phyloP scores from a whole-genome alignment of 2,888 invertebrate species.

The Autographa pulchrina region DNA sequence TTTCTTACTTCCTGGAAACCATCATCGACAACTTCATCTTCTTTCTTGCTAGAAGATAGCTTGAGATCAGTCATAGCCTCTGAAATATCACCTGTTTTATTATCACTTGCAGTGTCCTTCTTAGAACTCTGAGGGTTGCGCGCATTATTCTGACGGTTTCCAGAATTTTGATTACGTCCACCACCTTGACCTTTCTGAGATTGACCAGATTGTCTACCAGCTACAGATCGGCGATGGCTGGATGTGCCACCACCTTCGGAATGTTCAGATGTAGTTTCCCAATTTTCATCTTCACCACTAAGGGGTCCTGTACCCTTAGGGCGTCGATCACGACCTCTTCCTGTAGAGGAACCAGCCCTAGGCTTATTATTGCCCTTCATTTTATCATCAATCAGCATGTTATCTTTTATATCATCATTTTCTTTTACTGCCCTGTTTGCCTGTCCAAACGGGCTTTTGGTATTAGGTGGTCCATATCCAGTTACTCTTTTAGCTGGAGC shows the following conservation, averaged over 20 bases:
- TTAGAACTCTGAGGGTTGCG: constrained; percentile 75
- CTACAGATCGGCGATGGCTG: constrained; percentile 74
- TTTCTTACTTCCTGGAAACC: constrained; percentile 96
- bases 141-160: constrained; percentile 76
- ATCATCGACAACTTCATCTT: constrained; percentile 90
- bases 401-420: constrained; percentile 80
- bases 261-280: constrained; percentile 96
- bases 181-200: constrained; percentile 75
- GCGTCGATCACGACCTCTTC: constrained; percentile 85
- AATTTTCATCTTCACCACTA: constrained; percentile 91
- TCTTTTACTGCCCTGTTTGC: constrained; percentile 81
- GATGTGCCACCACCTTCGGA: constrained; percentile 89
- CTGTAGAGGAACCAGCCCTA: constrained; percentile 91
- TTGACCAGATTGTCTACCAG: constrained; percentile 72
- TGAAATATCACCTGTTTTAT: constrained; percentile 78
- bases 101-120: constrained; percentile 75
- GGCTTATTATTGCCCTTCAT: constrained; percentile 91
- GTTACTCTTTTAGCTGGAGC: constrained; percentile 91
- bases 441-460: constrained; percentile 93
- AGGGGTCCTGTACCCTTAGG: constrained; percentile 78
- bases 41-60: constrained; percentile 76
- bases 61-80: constrained; percentile 84
- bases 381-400: constrained; percentile 89
- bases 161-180: constrained; percentile 77
- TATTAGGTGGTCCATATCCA: constrained; percentile 94